Evolutionary conservation across 2,888 invertebrate species (phyloP), one percentile per base, ranked within the genome.

Genomic region (Tuta absoluta): DNA sequence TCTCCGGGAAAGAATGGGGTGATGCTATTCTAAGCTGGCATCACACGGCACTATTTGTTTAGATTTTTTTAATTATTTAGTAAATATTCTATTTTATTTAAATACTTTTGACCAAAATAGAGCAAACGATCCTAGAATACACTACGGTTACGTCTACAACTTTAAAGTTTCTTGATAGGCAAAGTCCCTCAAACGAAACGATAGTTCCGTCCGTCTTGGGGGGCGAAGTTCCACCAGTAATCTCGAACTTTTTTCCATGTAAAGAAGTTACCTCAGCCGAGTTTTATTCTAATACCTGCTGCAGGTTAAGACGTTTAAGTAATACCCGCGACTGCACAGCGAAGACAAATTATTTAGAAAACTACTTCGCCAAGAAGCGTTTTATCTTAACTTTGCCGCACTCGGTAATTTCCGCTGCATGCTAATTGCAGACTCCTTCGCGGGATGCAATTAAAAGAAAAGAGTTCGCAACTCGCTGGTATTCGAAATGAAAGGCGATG

Each of bases 381-480:
- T 80, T 77, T 75, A 75, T 75, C 77, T 76, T 69, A 76, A 77
- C 73, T 77, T 79, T 76, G 68, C 70, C 63, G 68, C 66, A 71
- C 70, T 74, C 69, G 72, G 72, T 76, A 79, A 78, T 78, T 80
- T 77, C 74, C 75, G 70, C 71, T 78, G 80, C 78, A 83, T 81
- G 81, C 79, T 85, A 84, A 85, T 84, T 82, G 84, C 78, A 76
- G 78, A 74, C 77, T 82, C 78, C 76, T 84, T 74, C 71, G 68
- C 78, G 74, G 77, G 80, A 80, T 82, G 80, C 82, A 85, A 86
- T 86, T 85, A 85, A 85, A 75, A 81, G 80, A 85, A 85, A 75
- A 81, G 80, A 83, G 80, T 84, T 85, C 77, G 76, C 75, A 80
- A 81, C 80, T 80, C 69, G 73, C 78, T 78, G 77, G 74, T 77